phyloP scores from a whole-genome alignment of 2,797 vertebrate genomes.

The Urosaurus nigricauda region DNA sequence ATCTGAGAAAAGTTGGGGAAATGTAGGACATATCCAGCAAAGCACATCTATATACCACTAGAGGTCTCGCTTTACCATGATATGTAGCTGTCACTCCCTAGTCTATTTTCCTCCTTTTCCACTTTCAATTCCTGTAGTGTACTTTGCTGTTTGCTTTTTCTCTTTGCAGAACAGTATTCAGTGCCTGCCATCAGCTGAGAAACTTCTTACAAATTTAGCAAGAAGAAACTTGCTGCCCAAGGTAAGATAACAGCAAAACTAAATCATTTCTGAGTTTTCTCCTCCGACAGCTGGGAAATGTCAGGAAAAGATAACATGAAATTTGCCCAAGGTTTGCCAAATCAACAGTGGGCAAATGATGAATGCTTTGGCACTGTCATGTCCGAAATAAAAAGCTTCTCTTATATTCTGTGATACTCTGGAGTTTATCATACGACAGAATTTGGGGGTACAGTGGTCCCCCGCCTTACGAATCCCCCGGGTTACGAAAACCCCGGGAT shows the following conservation, averaged over 20 bases:
- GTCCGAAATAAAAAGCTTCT: neutral
- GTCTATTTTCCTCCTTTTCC: neutral
- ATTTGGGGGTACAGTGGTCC: too few relatives aligned
- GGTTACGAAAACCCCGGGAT: too few relatives aligned
- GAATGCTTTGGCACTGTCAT: too few relatives aligned
- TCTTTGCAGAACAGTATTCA: neutral
- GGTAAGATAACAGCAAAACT: neutral
- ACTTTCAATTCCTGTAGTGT: neutral
- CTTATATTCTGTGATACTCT: neutral
- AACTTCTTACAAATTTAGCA: neutral
- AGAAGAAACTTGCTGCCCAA: neutral
- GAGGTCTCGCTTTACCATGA: constrained; percentile 2
- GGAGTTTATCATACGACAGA: too few relatives aligned
- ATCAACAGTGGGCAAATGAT: neutral
- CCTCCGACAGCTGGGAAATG: neutral
- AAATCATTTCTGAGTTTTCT: neutral
- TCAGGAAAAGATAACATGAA: neutral
- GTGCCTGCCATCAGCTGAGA: neutral
- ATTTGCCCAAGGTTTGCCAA: neutral
- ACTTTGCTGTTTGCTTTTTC: neutral
- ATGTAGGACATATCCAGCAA: neutral
- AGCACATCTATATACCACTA: neutral
- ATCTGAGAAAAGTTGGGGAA: neutral
- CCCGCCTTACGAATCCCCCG: too few relatives aligned
- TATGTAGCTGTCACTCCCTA: neutral